phyloP scores from a whole-genome alignment of 2,113 vertebrate genomes.

The Callionymus lyra region DNA sequence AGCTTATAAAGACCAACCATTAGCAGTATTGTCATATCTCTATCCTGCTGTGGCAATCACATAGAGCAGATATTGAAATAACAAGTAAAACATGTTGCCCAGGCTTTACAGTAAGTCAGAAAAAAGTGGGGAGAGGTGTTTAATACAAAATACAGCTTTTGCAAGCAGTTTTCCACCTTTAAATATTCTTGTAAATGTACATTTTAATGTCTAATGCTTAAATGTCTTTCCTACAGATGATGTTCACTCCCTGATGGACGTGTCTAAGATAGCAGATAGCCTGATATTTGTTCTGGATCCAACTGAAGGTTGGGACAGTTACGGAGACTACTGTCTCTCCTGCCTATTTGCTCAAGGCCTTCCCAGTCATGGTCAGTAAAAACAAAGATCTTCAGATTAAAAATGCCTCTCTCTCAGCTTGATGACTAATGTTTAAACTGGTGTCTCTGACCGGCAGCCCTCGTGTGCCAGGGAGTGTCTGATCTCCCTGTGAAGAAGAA shows the following conservation, averaged over 20 bases:
- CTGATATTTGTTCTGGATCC: constrained; percentile 84
- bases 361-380: constrained; percentile 78
- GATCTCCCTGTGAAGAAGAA: constrained; percentile 79
- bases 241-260: constrained; percentile 79
- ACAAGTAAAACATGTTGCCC: too few species aligned
- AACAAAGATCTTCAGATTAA: background rate
- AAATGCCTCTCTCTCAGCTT: background rate
- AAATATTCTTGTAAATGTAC: too few species aligned
- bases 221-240: constrained; percentile 66
- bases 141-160: too few species aligned
- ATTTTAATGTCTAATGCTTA: background rate
- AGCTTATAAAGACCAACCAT: too few species aligned
- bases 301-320: constrained; percentile 81
- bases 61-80: too few species aligned
- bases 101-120: too few species aligned
- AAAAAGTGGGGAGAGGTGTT: too few species aligned
- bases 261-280: constrained; percentile 88
- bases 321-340: constrained; percentile 86
- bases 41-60: too few species aligned
- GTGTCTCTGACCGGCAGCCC: constrained; percentile 46
- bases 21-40: too few species aligned
- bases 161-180: too few species aligned
- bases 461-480: constrained; percentile 77
- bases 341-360: constrained; percentile 92
- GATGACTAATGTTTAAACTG: background rate